Base-by-base conservation (phyloP, 1,140 invertebrate genomes). In the Drosophila suzukii region DNA sequence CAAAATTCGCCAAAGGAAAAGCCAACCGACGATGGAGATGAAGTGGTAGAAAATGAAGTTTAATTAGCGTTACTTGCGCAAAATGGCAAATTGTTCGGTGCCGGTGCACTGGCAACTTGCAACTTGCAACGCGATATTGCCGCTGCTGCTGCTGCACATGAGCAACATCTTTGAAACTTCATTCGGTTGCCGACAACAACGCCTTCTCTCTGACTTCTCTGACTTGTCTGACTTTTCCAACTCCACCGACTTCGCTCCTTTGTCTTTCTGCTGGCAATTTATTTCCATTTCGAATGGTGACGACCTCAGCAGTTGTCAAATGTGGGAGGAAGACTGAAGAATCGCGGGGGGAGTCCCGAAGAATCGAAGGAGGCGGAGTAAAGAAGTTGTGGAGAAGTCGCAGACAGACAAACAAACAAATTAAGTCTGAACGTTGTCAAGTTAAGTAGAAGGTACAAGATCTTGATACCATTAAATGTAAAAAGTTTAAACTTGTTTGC, bases 31-130 rank as follows among this genome's bases (percentile, higher is more conserved):
- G 66, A 70, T 75, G 78, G 78, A 88, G 90, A 77, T 90, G 75
- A 78, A 79, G 78, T 82, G 75, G 77, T 81, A 70, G 76, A 91
- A 74, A 86, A 91, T 89, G 71, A 89, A 91, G 78, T 84, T 85
- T 90, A 89, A 88, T 88, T 90, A 90, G 83, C 83, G 74, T 90
- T 90, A 91, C 82, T 89, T 81, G 88, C 80, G 82, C 78, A 88
- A 84, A 85, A 91, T 91, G 84, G 83, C 77, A 91, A 91, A 91
- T 91, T 91, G 88, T 89, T 91, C 32, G 32, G 88, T 65, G 59
- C 46, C 49, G 57, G 41, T 55, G 56, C 56, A 47, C 32, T 47
- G 49, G 32, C 62, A 63, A 79, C 51, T 58, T 55, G 47, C 76
- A 71, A 57, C 75, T 47, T 39, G 46, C 57, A 38, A 39, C 46